phyloP scores from a whole-genome alignment of 2,888 invertebrate species.

The Chaetogeoica ovagalla region DNA sequence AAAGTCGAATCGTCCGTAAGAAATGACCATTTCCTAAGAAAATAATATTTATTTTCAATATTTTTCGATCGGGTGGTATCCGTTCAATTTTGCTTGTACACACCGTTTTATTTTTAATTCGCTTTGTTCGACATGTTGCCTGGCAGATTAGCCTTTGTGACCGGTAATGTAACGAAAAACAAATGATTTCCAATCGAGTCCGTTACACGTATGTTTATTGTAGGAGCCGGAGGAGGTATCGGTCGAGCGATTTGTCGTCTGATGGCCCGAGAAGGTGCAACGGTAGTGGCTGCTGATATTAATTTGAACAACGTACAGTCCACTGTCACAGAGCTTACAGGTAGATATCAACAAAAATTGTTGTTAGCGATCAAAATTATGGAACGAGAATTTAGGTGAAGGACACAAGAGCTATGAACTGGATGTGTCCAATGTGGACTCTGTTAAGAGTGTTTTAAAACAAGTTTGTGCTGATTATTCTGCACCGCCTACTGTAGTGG shows the following conservation, averaged over 20 bases:
- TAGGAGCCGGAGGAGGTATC: constrained; percentile 90
- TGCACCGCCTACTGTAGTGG: constrained; percentile 75
- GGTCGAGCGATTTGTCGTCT: constrained; percentile 81
- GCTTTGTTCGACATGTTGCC: constrained; percentile 54
- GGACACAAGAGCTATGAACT: constrained; percentile 68
- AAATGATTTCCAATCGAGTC: too few species aligned
- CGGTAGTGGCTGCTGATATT: constrained; percentile 78
- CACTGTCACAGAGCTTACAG: constrained; percentile 65
- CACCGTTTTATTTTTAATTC: too few species aligned
- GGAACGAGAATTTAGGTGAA: constrained; percentile 55
- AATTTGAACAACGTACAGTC: constrained; percentile 71
- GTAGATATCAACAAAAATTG: constrained; percentile 56
- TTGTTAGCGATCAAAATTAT: neutral
- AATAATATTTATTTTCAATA: too few species aligned
- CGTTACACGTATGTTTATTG: neutral
- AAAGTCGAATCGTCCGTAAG: too few species aligned
- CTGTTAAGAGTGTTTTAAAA: constrained; percentile 67
- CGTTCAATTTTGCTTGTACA: too few species aligned
- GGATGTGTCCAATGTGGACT: constrained; percentile 70
- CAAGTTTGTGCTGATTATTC: constrained; percentile 67
- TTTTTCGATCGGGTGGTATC: too few species aligned
- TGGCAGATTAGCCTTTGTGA: constrained; percentile 64
- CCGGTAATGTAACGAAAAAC: constrained; percentile 60
- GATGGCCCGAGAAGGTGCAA: constrained; percentile 81
- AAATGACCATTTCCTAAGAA: too few species aligned